Evolutionary conservation across 2,888 invertebrate genomes (phyloP).

Genomic region (Adelphocoris suturalis): DNA sequence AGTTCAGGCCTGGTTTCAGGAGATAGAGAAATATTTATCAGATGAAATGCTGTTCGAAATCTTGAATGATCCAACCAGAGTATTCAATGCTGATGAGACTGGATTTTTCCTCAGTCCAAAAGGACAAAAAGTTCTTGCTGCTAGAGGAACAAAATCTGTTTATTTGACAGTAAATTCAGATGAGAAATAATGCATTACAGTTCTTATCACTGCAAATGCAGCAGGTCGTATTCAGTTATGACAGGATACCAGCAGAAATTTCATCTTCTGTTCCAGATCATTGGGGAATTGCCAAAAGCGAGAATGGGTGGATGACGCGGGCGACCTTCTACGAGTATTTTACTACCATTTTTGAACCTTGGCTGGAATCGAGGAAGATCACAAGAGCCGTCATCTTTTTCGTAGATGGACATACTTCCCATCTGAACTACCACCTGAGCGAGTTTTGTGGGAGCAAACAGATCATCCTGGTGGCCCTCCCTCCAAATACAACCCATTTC

Average conservation of each 20-base stretch:
- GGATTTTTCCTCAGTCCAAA: conserved; percentile 54
- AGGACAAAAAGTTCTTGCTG: conserved; percentile 49
- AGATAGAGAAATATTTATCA: conserved; percentile 75
- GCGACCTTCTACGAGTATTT: conserved; percentile 76
- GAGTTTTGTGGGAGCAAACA: conserved; percentile 78
- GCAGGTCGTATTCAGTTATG: conserved; percentile 50
- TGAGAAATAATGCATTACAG: no score
- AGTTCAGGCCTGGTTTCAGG: conserved; percentile 61
- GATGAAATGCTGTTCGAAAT: conserved; percentile 18
- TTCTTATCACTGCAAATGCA: no score
- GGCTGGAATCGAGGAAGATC: conserved; percentile 77
- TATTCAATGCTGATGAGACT: conserved; percentile 36
- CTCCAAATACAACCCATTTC: conserved; percentile 77
- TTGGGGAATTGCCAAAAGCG: conserved; percentile 26
- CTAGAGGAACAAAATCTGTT: conserved; percentile 30
- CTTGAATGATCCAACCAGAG: conserved; percentile 1
- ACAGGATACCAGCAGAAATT: conserved; percentile 41
- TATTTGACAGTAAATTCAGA: no score
- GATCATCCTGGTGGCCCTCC: conserved; percentile 78
- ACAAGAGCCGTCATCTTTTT: conserved; percentile 75
- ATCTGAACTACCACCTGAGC: conserved; percentile 77
- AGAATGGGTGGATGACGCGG: conserved; percentile 13
- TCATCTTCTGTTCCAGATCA: conserved; percentile 18
- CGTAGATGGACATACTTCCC: conserved; percentile 75
- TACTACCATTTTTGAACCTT: conserved; percentile 78